These are phyloP conservation scores for Corythaixoides concolor DNA, from an alignment of 2,113 vertebrate species.

Conservation along the genomic window DNA sequence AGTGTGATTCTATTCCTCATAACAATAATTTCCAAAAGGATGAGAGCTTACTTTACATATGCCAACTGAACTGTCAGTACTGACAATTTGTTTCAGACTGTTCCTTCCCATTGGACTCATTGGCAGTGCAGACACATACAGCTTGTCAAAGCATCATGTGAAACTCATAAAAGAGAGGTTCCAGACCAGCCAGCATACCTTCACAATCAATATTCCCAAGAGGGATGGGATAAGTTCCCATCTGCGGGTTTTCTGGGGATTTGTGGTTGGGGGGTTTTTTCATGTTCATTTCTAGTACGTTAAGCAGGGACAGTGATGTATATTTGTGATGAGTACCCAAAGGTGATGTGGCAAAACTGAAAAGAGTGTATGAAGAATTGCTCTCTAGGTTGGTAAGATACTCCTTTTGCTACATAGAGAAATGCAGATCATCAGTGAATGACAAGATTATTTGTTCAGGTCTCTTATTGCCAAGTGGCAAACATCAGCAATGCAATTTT, in stretches of 20 bases:
- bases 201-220: not conserved
- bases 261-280: not conserved
- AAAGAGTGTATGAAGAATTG: not conserved
- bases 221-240: not conserved
- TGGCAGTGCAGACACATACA: not conserved
- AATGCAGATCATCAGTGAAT: not conserved
- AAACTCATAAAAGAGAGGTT: not conserved
- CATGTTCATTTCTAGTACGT: not conserved
- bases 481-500: not conserved
- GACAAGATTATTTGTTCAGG: not conserved
- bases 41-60: not conserved
- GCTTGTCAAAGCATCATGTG: fast-evolving
- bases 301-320: not conserved
- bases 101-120: not conserved
- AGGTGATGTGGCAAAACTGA: not conserved
- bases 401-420: not conserved
- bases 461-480: not conserved
- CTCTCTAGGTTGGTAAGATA: not conserved
- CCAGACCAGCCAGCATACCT: not conserved
- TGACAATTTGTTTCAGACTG: not conserved
- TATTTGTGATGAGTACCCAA: not conserved
- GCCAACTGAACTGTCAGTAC: not conserved
- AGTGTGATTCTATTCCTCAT: not conserved
- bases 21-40: not conserved
- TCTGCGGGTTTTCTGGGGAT: fast-evolving